Conservation (phyloP, 2,113 vertebrate species). For the Tragelaphus strepsiceros region DNA sequence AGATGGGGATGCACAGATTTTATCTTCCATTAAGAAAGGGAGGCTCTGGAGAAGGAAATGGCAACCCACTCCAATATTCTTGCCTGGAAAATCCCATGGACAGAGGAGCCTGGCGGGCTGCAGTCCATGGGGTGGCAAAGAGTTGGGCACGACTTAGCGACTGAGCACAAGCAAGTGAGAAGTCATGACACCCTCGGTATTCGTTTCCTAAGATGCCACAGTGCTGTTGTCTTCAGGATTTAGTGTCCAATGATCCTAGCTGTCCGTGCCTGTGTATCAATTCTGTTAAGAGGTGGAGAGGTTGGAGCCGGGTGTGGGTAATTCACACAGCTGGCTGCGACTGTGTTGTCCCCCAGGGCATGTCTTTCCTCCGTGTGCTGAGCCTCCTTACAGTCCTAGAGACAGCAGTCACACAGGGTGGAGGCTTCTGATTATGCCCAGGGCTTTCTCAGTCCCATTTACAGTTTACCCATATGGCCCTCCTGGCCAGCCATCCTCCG, state of each 20-base stretch:
- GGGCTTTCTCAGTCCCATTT: neutral
- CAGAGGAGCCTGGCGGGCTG: neutral
- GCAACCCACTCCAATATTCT: neutral
- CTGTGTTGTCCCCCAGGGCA: neutral
- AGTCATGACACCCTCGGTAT: neutral
- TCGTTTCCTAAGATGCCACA: neutral
- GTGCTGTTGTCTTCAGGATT: neutral
- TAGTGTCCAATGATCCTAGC: neutral
- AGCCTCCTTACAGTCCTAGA: neutral
- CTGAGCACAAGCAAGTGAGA: neutral
- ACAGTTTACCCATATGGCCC: neutral
- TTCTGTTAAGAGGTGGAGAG: neutral
- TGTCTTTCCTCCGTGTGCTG: neutral
- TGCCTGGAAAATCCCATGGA: neutral
- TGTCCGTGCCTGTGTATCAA: neutral
- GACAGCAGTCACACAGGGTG: accelerated
- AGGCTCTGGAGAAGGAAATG: neutral
- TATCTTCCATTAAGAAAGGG: neutral
- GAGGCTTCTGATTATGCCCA: neutral
- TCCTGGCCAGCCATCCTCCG: neutral
- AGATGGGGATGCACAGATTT: neutral
- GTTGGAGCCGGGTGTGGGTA: neutral
- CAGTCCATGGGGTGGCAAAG: neutral
- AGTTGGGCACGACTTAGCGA: neutral
- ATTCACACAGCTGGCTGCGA: neutral